Conservation (phyloP, 2,113 vertebrate species). For the Entelurus aequoreus region DNA sequence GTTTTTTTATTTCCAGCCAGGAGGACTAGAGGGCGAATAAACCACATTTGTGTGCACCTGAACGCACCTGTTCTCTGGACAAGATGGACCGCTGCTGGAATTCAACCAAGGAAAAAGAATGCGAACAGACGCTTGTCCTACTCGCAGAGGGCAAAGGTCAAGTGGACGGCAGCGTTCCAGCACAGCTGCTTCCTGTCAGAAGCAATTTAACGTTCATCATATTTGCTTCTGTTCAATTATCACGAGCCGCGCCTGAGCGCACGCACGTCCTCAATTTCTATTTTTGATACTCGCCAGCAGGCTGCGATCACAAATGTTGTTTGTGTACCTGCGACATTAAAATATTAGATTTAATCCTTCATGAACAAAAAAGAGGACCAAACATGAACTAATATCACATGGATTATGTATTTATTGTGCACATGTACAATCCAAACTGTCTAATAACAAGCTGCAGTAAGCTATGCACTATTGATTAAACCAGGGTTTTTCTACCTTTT, state of each 20-base stretch:
- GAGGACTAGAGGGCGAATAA: slow-evolving; percentile 6
- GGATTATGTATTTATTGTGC: too few relatives aligned
- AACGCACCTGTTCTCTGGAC: slow-evolving; percentile 20
- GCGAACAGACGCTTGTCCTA: slow-evolving; percentile 49
- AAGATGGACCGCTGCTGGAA: slow-evolving; percentile 17
- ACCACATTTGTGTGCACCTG: slow-evolving; percentile 13
- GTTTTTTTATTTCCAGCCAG: slow-evolving; percentile 25
- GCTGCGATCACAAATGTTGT: slow-evolving; percentile 13
- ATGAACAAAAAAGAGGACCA: neutral
- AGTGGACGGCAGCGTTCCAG: slow-evolving; percentile 32
- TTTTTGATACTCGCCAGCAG: slow-evolving; percentile 12
- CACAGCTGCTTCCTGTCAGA: slow-evolving; percentile 39
- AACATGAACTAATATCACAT: too few relatives aligned
- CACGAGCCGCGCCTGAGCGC: slow-evolving; percentile 15
- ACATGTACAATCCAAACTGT: too few relatives aligned
- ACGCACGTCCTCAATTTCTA: slow-evolving; percentile 14
- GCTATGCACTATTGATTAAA: too few relatives aligned
- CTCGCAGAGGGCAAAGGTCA: slow-evolving; percentile 50
- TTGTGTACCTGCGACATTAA: slow-evolving; percentile 14
- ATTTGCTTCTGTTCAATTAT: slow-evolving; percentile 27
- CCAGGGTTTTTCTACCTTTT: too few relatives aligned
- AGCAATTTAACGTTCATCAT: slow-evolving; percentile 25
- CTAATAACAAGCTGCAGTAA: too few relatives aligned
- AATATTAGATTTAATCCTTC: slow-evolving; percentile 5
- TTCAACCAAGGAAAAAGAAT: slow-evolving; percentile 45